A percentile compares a stretch with the other conserved stretches of the same genome.
phyloP scores from a whole-genome alignment of 1,140 invertebrate genomes.

The Oedothorax gibbosus region DNA sequence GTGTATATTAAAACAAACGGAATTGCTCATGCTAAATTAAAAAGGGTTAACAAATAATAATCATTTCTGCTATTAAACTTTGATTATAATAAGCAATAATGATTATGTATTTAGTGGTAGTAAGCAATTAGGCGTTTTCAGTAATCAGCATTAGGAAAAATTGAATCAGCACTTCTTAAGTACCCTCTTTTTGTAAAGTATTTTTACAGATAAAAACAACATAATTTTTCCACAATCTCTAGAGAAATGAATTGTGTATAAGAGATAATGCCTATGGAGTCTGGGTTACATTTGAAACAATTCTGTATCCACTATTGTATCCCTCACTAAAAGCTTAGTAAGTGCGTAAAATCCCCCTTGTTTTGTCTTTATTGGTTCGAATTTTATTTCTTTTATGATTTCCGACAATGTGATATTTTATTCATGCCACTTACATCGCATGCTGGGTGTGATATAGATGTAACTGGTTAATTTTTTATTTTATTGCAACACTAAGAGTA shows the following conservation, averaged over 20 bases:
- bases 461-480: too few relatives aligned
- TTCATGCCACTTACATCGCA: conserved; percentile 47
- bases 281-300: conserved; percentile 24
- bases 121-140: conserved; percentile 32
- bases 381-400: conserved; percentile 43
- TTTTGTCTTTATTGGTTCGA: conserved; percentile 13
- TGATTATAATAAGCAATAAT: conserved; percentile 25
- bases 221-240: conserved; percentile 21
- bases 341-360: conserved; percentile 35
- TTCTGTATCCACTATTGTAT: conserved; percentile 22
- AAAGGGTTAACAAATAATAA: conserved; percentile 32
- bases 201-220: conserved; percentile 15
- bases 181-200: conserved; percentile 23
- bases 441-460: too few relatives aligned
- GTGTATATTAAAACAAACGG: conserved; percentile 39
- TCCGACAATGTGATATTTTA: conserved; percentile 52
- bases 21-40: conserved; percentile 29
- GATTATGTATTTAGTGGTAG: conserved; percentile 46
- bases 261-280: conserved; percentile 8
- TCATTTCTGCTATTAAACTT: conserved; percentile 15
- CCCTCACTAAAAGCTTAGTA: conserved; percentile 25
- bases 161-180: conserved; percentile 44
- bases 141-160: conserved; percentile 15
- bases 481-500: too few relatives aligned
- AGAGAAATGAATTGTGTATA: conserved; percentile 11